Evolutionary conservation across 2,797 vertebrate species (phyloP).

Genomic region (Smutsia gigantea): DNA sequence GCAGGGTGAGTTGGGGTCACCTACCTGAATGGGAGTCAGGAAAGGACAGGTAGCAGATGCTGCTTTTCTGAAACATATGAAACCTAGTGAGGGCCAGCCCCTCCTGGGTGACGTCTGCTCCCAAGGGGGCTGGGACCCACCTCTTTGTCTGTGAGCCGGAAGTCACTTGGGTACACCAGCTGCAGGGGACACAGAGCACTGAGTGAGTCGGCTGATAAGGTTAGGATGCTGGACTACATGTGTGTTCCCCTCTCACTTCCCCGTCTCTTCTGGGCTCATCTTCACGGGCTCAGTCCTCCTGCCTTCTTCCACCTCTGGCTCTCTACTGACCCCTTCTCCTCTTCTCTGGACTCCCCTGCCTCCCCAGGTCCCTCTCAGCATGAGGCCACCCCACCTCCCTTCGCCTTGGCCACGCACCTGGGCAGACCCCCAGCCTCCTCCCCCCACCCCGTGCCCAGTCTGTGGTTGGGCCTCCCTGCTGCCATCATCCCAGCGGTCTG

Average conservation of each 20-base stretch:
- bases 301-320: neutral
- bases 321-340: no score
- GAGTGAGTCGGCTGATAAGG: neutral
- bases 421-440: no score
- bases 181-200: slow-evolving; percentile 78
- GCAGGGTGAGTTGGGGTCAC: fast-evolving
- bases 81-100: neutral
- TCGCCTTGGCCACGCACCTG: neutral
- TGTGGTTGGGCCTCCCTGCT: neutral
- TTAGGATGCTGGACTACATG: fast-evolving
- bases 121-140: slow-evolving; percentile 79
- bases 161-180: slow-evolving; percentile 93
- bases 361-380: neutral
- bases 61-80: slow-evolving; percentile 92
- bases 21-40: slow-evolving; percentile 97
- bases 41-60: slow-evolving; percentile 96
- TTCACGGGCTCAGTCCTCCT: no score
- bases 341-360: fast-evolving
- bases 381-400: fast-evolving
- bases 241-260: neutral
- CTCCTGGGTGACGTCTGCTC: fast-evolving
- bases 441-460: neutral
- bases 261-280: no score
- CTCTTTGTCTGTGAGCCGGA: slow-evolving; percentile 95
- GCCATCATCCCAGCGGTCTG: neutral